phyloP scores from a whole-genome alignment of 2,888 invertebrate genomes.

The Trissolcus japonicus region DNA sequence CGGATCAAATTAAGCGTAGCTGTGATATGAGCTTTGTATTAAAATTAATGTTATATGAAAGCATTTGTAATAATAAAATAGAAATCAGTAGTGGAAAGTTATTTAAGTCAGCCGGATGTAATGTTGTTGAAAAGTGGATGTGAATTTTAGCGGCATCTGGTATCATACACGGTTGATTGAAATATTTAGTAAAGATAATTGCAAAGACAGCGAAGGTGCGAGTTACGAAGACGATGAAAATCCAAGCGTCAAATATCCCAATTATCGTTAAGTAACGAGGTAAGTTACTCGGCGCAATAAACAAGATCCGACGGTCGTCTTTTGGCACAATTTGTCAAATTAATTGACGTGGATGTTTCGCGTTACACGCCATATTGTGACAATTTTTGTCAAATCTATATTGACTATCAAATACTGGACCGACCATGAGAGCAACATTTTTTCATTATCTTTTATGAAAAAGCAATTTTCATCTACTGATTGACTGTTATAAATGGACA shows the following conservation, averaged over 20 bases:
- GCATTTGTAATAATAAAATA: too few species aligned
- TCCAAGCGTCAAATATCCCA: constrained; percentile 11
- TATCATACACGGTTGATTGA: background rate
- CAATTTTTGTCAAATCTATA: too few species aligned
- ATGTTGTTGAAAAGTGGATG: too few species aligned
- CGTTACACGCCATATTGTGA: constrained; percentile 7
- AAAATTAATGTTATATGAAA: too few species aligned
- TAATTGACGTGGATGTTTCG: constrained; percentile 28
- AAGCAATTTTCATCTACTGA: background rate
- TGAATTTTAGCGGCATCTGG: too few species aligned
- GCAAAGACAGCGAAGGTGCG: background rate
- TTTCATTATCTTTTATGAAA: background rate
- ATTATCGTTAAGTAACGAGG: constrained; percentile 17
- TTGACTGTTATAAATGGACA: background rate
- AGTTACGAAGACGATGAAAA: constrained; percentile 12
- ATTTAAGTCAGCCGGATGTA: too few species aligned
- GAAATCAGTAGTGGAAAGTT: too few species aligned
- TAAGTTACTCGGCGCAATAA: constrained; percentile 13
- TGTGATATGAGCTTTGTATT: too few species aligned
- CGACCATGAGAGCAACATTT: background rate
- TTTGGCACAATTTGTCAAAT: constrained; percentile 21
- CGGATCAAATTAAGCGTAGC: background rate
- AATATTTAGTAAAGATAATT: background rate
- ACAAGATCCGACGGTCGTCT: constrained; percentile 9
- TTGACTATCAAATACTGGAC: constrained; percentile 2